Percentiles rank a stretch among this genome's conserved stretches.
Conservation (phyloP, 2,113 vertebrate species). For the Rhombomys opimus region DNA sequence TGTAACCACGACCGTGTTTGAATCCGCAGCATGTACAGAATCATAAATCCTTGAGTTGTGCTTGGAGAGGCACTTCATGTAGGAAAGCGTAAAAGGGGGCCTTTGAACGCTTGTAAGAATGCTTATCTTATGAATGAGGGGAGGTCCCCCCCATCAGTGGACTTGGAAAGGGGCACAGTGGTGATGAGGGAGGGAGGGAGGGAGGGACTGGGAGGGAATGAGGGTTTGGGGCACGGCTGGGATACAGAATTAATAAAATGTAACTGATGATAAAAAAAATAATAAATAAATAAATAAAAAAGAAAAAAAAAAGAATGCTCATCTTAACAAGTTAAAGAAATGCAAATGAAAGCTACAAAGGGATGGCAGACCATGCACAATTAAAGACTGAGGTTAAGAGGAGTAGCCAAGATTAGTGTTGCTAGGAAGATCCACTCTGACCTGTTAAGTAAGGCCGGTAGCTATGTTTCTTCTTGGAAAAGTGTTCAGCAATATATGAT, state of each 20-base stretch:
- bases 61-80: background rate
- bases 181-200: too few species aligned
- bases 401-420: background rate
- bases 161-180: too few species aligned
- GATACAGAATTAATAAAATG: too few species aligned
- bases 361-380: background rate
- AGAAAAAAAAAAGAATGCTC: too few species aligned
- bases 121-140: too few species aligned
- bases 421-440: background rate
- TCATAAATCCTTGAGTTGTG: background rate
- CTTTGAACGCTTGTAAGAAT: slow-evolving; percentile 27
- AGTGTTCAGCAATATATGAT: background rate
- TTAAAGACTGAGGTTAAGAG: background rate
- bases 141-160: too few species aligned
- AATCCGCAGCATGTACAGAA: background rate
- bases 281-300: too few species aligned
- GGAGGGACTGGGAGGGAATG: too few species aligned
- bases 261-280: too few species aligned
- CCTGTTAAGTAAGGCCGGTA: background rate
- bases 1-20: background rate
- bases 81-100: background rate
- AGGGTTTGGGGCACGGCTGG: too few species aligned
- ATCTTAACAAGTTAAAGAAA: background rate
- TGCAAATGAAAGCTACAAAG: slow-evolving; percentile 33
- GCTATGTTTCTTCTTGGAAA: slow-evolving; percentile 14